A percentile compares a stretch with the other conserved stretches of the same genome.
Conservation (phyloP, 2,888 invertebrate species). For the Pandemis corylana region DNA sequence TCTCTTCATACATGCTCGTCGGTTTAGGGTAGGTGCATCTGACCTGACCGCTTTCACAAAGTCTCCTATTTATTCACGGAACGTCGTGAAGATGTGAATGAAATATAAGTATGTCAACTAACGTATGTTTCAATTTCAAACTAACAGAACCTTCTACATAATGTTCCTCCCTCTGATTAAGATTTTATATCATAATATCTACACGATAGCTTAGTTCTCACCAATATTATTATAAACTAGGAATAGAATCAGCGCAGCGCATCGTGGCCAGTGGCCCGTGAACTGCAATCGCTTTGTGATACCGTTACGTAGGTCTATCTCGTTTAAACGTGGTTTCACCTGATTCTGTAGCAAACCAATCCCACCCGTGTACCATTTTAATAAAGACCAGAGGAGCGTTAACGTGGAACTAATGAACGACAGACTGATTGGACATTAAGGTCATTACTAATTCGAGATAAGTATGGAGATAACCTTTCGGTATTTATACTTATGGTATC, state of each 20-base stretch:
- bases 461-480: constrained; percentile 20
- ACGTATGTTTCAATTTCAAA: no score
- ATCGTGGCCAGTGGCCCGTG: constrained; percentile 61
- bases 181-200: background rate
- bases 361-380: background rate
- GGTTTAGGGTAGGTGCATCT: no score
- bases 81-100: no score
- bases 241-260: constrained; percentile 53
- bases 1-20: no score
- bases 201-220: constrained; percentile 20
- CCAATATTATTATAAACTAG: constrained; percentile 42
- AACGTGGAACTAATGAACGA: constrained; percentile 34
- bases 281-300: constrained; percentile 54
- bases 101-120: no score
- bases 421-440: constrained; percentile 36
- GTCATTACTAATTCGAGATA: constrained; percentile 35
- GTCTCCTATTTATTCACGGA: no score
- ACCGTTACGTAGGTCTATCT: constrained; percentile 50
- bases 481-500: constrained; percentile 5
- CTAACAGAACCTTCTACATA: background rate
- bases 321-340: background rate
- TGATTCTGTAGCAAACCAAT: background rate
- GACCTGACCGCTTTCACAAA: no score
- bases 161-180: background rate
- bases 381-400: constrained; percentile 15